Conservation (phyloP, 2,888 invertebrate genomes). For the Smittia sp. region DNA sequence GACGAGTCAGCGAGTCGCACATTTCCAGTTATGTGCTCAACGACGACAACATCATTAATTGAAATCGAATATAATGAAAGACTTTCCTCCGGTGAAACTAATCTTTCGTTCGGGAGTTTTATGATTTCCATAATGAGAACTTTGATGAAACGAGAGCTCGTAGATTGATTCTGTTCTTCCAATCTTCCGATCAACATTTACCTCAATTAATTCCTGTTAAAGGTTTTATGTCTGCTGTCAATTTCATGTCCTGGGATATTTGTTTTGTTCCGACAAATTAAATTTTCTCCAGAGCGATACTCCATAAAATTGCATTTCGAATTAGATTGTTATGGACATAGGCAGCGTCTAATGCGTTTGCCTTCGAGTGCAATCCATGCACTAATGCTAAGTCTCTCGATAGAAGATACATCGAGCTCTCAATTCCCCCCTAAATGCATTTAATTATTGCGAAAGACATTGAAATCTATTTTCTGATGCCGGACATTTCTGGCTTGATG, state of each 20-base stretch:
- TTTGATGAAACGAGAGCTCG: background rate
- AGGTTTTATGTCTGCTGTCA: constrained; percentile 11
- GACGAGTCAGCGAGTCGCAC: constrained; percentile 15
- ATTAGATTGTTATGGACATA: background rate
- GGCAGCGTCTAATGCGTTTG: background rate
- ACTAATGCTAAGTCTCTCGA: background rate
- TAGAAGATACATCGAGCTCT: background rate
- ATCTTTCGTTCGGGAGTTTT: background rate
- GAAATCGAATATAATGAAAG: constrained; percentile 12
- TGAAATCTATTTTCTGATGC: constrained; percentile 20
- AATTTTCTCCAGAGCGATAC: constrained; percentile 1
- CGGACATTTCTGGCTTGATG: constrained; percentile 1
- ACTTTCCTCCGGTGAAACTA: background rate
- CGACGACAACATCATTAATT: constrained; percentile 16
- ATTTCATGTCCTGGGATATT: constrained; percentile 12
- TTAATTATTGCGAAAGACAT: constrained; percentile 4
- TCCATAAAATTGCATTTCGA: background rate
- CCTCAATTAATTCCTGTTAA: constrained; percentile 19
- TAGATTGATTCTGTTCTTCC: background rate
- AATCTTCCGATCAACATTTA: background rate
- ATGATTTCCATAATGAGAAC: constrained; percentile 19
- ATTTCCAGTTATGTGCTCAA: constrained; percentile 9
- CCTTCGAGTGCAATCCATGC: background rate
- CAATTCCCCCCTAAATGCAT: background rate
- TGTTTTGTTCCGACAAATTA: constrained; percentile 19